Conservation (phyloP, 1,140 invertebrate genomes). For the Nylanderia fulva region DNA sequence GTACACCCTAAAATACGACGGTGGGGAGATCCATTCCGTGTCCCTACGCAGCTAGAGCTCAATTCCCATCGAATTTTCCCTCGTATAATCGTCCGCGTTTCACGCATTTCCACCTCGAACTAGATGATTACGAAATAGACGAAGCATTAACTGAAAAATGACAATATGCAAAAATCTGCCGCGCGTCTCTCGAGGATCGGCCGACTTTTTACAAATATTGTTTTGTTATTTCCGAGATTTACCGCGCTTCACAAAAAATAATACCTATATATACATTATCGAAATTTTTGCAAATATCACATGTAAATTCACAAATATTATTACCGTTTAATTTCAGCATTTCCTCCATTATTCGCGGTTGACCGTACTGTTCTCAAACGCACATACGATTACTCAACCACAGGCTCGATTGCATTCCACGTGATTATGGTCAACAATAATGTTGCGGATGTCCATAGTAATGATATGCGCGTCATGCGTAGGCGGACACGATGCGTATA, state of each 20-base stretch:
- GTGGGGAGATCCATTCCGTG: conserved; percentile 47
- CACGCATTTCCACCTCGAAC: conserved; percentile 59
- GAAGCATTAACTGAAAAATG: conserved; percentile 41
- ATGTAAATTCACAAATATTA: neutral
- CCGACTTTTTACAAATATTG: neutral
- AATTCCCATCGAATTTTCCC: conserved; percentile 57
- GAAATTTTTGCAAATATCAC: neutral
- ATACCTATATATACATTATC: neutral
- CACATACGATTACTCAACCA: conserved; percentile 28
- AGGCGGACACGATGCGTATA: conserved; percentile 1
- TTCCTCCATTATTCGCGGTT: conserved; percentile 22
- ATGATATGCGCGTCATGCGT: conserved; percentile 21
- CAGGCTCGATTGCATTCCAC: conserved; percentile 38
- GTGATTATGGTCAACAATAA: conserved; percentile 49
- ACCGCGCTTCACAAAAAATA: neutral
- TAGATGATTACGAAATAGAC: too few species aligned
- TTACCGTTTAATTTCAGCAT: neutral
- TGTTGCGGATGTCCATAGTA: conserved; percentile 21
- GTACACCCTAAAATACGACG: conserved; percentile 64
- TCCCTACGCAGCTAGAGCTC: conserved; percentile 49
- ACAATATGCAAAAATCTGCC: neutral
- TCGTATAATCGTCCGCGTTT: conserved; percentile 70
- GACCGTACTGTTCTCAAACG: neutral
- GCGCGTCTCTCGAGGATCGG: neutral
- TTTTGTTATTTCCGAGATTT: neutral